A percentile compares a stretch with the other conserved stretches of the same genome.
Conservation (phyloP, 2,888 invertebrate species). For the Drosophila yooni region DNA sequence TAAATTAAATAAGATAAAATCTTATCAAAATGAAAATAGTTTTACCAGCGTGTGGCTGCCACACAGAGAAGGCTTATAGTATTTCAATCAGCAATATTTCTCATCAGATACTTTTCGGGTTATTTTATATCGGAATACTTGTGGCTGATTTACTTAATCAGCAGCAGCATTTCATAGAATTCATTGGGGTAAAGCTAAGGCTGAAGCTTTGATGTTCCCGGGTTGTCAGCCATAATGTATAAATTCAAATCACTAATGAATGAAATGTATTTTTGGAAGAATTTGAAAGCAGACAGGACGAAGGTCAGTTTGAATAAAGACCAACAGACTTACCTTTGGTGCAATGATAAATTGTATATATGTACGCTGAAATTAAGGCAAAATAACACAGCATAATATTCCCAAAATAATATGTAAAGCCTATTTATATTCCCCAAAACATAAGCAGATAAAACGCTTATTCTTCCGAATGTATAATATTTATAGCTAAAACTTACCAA, state of each 20-base stretch:
- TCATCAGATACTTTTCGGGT: conserved; percentile 43
- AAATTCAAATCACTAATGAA: conserved; percentile 11
- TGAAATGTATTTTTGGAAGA: neutral
- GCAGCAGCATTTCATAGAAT: conserved; percentile 6
- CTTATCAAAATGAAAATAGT: conserved; percentile 75
- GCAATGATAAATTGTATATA: neutral
- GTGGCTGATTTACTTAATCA: conserved; percentile 11
- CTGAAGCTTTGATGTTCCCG: neutral
- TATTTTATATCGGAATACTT: conserved; percentile 38
- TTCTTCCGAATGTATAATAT: neutral
- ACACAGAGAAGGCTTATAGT: conserved; percentile 21
- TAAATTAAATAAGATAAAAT: conserved; percentile 77
- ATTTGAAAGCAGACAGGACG: neutral
- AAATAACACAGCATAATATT: neutral
- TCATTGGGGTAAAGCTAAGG: conserved; percentile 11
- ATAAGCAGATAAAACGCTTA: neutral
- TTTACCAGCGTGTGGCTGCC: conserved; percentile 45
- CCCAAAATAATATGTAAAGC: neutral
- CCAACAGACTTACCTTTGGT: neutral
- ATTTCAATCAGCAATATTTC: conserved; percentile 45
- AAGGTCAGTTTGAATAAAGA: neutral
- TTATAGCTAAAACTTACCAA: neutral
- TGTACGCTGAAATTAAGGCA: neutral
- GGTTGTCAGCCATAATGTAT: conserved; percentile 23
- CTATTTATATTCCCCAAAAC: neutral